These are phyloP conservation scores for Cordylochernes scorpioides DNA, from an alignment of 2,888 invertebrate species.

Conservation along the genomic window DNA sequence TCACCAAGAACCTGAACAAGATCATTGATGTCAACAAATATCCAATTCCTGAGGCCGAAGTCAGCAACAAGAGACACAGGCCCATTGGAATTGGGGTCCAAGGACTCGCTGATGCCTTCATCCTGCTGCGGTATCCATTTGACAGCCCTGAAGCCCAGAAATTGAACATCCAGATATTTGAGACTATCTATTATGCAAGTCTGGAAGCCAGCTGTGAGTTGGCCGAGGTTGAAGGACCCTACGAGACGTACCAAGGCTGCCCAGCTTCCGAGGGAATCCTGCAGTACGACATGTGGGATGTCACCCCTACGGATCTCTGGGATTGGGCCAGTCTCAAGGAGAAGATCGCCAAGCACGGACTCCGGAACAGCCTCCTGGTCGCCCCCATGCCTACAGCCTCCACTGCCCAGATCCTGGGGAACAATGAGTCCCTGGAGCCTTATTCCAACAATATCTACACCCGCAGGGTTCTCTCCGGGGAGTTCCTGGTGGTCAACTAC, in stretches of 20 bases:
- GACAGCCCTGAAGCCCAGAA: conserved; percentile 58
- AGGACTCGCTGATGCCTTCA: conserved; percentile 86
- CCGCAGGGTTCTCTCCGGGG: conserved; percentile 72
- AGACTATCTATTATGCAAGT: conserved; percentile 90
- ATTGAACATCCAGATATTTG: conserved; percentile 83
- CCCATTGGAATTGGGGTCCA: conserved; percentile 71
- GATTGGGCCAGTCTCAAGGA: conserved; percentile 57
- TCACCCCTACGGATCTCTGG: conserved; percentile 56
- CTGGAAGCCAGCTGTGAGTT: conserved; percentile 83
- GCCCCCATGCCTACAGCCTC: conserved; percentile 99
- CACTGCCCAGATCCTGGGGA: conserved; percentile 93
- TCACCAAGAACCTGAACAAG: conserved; percentile 74
- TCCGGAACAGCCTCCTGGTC: conserved; percentile 68
- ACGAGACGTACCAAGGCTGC: conserved; percentile 66
- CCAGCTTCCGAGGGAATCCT: conserved; percentile 83
- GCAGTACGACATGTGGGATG: conserved; percentile 93
- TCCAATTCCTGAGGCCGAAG: conserved; percentile 44
- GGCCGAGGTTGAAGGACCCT: conserved; percentile 52
- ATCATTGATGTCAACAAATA: conserved; percentile 91
- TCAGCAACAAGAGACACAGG: conserved; percentile 50
- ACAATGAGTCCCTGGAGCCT: conserved; percentile 92
- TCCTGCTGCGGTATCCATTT: conserved; percentile 71
- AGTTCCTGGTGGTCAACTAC: conserved; percentile 77
- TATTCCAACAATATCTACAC: conserved; percentile 93
- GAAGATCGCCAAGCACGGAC: conserved; percentile 59